Evolutionary conservation across 2,888 invertebrate species (phyloP).

Genomic region (Phaedon cochleariae): DNA sequence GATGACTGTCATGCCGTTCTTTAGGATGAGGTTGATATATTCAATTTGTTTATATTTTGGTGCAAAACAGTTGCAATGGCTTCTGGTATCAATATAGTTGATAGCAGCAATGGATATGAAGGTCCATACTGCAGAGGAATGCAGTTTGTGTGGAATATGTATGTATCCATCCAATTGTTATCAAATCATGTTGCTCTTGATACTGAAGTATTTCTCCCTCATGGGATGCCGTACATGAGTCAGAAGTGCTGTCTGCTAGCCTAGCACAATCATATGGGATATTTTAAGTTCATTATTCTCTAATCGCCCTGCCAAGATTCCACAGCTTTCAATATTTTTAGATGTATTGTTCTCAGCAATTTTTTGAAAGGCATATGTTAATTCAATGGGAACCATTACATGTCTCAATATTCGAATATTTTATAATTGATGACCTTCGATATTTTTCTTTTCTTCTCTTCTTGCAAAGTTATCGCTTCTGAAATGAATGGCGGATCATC

Average conservation of each 20-base stretch:
- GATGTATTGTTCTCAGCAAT: not conserved
- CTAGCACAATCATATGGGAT: constrained; percentile 85
- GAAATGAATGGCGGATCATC: constrained; percentile 7
- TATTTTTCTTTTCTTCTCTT: not conserved
- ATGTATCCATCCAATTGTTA: constrained; percentile 99
- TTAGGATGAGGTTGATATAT: not conserved
- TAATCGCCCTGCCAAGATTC: not conserved
- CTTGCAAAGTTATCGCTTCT: not conserved
- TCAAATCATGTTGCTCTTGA: constrained; percentile 90
- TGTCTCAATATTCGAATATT: not conserved
- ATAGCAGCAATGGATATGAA: not conserved
- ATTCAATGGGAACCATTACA: not conserved
- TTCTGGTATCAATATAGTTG: not conserved
- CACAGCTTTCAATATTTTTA: not conserved
- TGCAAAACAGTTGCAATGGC: not conserved
- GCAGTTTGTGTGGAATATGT: not conserved
- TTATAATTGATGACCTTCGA: not conserved
- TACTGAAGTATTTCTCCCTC: constrained; percentile 94
- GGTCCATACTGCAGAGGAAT: not conserved
- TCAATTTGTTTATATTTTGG: not conserved
- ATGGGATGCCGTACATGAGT: constrained; percentile 91
- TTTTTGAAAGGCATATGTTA: not conserved
- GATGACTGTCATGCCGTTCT: not conserved
- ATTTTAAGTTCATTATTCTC: constrained; percentile 75
- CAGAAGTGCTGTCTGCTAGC: constrained; percentile 90